A percentile compares a stretch with the other conserved stretches of the same genome.
Evolutionary conservation across 2,888 invertebrate species (phyloP).

Genomic region (Panzeria rudis): DNA sequence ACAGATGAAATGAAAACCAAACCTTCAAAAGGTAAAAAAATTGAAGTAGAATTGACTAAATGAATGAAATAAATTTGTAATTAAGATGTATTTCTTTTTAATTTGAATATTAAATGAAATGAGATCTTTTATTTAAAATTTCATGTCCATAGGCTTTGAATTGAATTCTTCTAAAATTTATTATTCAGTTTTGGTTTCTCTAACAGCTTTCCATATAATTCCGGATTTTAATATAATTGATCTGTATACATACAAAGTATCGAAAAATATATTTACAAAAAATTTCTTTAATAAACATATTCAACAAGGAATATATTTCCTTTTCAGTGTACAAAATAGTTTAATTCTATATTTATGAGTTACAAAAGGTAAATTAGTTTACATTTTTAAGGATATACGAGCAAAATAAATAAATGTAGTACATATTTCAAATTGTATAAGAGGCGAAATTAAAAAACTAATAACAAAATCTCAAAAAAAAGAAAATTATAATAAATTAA

Average conservation of each 20-base stretch:
- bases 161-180: too few species aligned
- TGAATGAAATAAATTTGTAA: not conserved
- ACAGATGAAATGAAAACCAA: conserved; percentile 69
- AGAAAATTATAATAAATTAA: conserved; percentile 33
- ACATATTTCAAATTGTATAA: conserved; percentile 21
- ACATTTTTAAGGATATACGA: conserved; percentile 48
- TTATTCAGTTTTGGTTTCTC: not conserved
- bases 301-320: conserved; percentile 41
- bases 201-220: not conserved
- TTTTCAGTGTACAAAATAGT: conserved; percentile 31
- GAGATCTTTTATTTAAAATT: not conserved
- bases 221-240: conserved; percentile 3
- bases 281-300: conserved; percentile 41
- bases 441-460: conserved; percentile 66
- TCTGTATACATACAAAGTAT: conserved; percentile 48
- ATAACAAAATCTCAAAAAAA: conserved; percentile 62
- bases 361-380: conserved; percentile 45
- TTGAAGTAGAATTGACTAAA: conserved; percentile 54
- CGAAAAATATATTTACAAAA: conserved; percentile 59
- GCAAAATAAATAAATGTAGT: conserved; percentile 17
- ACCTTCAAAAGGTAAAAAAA: conserved; percentile 70
- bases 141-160: not conserved
- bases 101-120: not conserved
- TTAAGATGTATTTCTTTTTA: conserved; percentile 10
- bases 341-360: conserved; percentile 39